Base-by-base conservation (phyloP, 1,140 invertebrate species). In the Gerris buenoi region DNA sequence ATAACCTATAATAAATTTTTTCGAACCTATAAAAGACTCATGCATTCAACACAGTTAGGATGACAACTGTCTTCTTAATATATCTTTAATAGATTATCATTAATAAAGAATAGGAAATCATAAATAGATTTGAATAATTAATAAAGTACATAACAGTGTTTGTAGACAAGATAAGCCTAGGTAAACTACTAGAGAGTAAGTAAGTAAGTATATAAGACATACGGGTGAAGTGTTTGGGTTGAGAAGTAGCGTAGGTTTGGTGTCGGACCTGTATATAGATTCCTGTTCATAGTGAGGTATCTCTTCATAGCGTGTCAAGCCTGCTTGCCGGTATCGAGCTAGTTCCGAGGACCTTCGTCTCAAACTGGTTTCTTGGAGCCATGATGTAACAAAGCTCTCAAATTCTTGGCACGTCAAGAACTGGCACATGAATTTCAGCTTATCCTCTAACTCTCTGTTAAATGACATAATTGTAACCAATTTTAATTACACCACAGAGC, bases 371-470 rank as follows among this genome's bases (percentile, higher is more conserved):
- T 95, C 91, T 69, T 87, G 84, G 77, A 90, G 87, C 63, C 95
- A 76, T 69, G 86, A 90, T 65, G 78, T 68, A 25, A 80, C 81
- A 57, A 90, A 78, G 63, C 93, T 84, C 70, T 90, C 86, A 73
- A 94, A 88, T 78, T 95, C 92, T 68, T 85, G 81, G 28, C 86
- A 83, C 0, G 89, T 88, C 73, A 91, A 88, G 80, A 95, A 95
- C 75, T 94, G 92, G 26, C 89, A 86, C 75, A 93, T 91, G 58
- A 88, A 84, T 57, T 89, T 83, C 75, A 95, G 84, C 63, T 88
- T 86, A 68, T 95, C 91, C 26, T 85, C 81, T 72, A 90, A 86
- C 70, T 89, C 87, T 69, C 87, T 88, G 69, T 22, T 71, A 66
- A 67, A 61, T 65, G 26, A 66, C 14, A 64, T 23, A 22, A 66